Percentiles rank a stretch among this genome's conserved stretches.
phyloP scores from a whole-genome alignment of 2,888 invertebrate genomes.

The Drosophila multiciliata region DNA sequence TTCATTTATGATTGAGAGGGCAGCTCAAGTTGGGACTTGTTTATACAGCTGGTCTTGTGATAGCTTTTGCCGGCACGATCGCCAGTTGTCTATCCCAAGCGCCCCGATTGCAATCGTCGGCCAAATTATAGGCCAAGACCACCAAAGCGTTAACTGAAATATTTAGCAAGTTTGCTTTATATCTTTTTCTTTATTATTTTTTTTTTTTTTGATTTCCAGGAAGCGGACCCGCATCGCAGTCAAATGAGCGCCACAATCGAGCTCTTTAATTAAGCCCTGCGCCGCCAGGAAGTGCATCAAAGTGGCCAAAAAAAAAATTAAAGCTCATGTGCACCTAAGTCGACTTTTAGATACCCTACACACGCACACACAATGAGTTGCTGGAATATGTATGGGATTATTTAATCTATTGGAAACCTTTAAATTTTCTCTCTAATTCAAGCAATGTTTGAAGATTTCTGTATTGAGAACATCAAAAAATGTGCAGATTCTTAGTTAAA shows the following conservation, averaged over 20 bases:
- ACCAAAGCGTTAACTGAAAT: conserved; percentile 81
- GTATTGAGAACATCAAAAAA: not conserved
- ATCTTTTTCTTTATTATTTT: not conserved
- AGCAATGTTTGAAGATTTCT: not conserved
- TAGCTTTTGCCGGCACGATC: conserved; percentile 55
- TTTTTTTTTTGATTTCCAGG: conserved; percentile 80
- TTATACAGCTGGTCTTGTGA: conserved; percentile 50
- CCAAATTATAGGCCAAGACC: conserved; percentile 82
- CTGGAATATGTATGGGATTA: not conserved
- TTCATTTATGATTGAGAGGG: conserved; percentile 78
- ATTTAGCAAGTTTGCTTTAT: conserved; percentile 76
- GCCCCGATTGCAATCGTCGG: conserved; percentile 63
- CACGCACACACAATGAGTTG: not conserved
- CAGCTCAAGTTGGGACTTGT: conserved; percentile 52
- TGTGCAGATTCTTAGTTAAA: no score
- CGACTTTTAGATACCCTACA: conserved; percentile 1
- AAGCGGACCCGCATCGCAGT: conserved; percentile 47
- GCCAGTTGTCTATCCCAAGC: conserved; percentile 61
- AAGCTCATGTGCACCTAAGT: not conserved
- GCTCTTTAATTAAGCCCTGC: conserved; percentile 74
- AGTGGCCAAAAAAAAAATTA: conserved; percentile 34
- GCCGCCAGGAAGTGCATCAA: conserved; percentile 66
- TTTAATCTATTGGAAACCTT: not conserved
- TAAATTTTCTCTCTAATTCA: not conserved
- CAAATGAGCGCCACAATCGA: conserved; percentile 67